These are phyloP conservation scores for Temnothorax nylanderi DNA, from an alignment of 1,140 invertebrate genomes.

Conservation along the genomic window DNA sequence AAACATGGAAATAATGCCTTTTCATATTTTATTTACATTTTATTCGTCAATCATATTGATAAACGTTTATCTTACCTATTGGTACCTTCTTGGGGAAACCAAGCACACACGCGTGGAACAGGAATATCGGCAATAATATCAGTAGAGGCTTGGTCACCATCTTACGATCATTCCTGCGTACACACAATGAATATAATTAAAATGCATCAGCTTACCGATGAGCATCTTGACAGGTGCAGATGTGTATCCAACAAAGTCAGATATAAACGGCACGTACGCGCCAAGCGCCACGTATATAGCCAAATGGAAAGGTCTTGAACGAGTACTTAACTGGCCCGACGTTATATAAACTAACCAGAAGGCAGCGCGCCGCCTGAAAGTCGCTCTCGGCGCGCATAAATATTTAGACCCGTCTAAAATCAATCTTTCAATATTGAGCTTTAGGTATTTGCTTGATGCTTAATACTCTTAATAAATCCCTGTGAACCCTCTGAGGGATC, in stretches of 20 bases:
- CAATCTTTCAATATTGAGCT: constrained; percentile 69
- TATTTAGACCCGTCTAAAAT: constrained; percentile 71
- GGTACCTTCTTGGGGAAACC: constrained; percentile 52
- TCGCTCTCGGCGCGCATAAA: constrained; percentile 67
- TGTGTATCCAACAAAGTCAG: constrained; percentile 63
- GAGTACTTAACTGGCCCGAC: constrained; percentile 72
- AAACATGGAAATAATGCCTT: not conserved
- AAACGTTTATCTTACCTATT: constrained; percentile 65
- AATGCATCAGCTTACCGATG: not conserved
- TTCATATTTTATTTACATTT: not conserved
- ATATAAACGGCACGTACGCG: constrained; percentile 7
- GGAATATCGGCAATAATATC: constrained; percentile 52
- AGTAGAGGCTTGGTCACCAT: constrained; percentile 67
- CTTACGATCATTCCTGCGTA: constrained; percentile 63
- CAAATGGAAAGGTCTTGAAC: constrained; percentile 58
- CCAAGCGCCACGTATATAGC: not conserved
- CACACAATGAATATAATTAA: constrained; percentile 40
- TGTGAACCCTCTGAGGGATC: not conserved
- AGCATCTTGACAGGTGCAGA: constrained; percentile 28
- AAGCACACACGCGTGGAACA: constrained; percentile 48
- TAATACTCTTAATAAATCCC: constrained; percentile 47
- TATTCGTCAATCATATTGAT: not conserved
- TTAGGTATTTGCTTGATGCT: constrained; percentile 64
- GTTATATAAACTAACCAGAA: constrained; percentile 70
- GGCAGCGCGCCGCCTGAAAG: constrained; percentile 57